Evolutionary conservation across 2,113 vertebrate genomes (phyloP), one percentile per base, ranked within the genome.

Genomic region (Motacilla tschutschensis): DNA sequence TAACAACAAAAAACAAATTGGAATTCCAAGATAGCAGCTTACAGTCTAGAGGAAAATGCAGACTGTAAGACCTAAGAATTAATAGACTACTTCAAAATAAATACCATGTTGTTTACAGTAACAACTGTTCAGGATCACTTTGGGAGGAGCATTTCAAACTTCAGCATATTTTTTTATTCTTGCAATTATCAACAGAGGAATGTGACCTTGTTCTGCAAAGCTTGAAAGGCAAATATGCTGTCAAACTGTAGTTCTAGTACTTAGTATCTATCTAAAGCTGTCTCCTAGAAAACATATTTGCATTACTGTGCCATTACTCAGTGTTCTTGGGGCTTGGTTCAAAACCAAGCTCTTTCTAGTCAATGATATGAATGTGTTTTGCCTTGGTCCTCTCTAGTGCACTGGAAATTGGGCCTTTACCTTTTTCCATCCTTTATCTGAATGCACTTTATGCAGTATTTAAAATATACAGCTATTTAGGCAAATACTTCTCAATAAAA

Each of bases 361-460:
- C 33, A 38, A 10, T 35, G 4, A 59, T 84, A 55, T 63, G 67
- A 85, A 17, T 54, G 12, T 48, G 29, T 79, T 91, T 74, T 88
- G 83, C 79, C 78, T 88, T 47, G 2, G 48, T 66, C 46, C 35
- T 54, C 36, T 90, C 41, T 85, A 51, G 31, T 78, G 72, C 81
- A 70, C 78, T 77, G 89, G 72, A 77, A 79, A 57, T 40, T 38
- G n/a, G 70, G 33, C 64, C 67, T 89, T 76, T 50, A 40, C 33
- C 35, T 79, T 79, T 55, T 66, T 43, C 60, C 15, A 0, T 84
- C 38, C 72, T 90, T 79, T 40, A 36, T 28, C 29, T 85, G 69
- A 93, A 90, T 63, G 88, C 84, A 94, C 82, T 92, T 94, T 90
- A 88, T 86, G 50, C 29, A 58, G 5, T 90, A 84, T 59, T 84